Percentiles rank a stretch among this genome's conserved stretches.
These are phyloP conservation scores for Portunus trituberculatus DNA, from an alignment of 1,140 invertebrate species.

Conservation along the genomic window DNA sequence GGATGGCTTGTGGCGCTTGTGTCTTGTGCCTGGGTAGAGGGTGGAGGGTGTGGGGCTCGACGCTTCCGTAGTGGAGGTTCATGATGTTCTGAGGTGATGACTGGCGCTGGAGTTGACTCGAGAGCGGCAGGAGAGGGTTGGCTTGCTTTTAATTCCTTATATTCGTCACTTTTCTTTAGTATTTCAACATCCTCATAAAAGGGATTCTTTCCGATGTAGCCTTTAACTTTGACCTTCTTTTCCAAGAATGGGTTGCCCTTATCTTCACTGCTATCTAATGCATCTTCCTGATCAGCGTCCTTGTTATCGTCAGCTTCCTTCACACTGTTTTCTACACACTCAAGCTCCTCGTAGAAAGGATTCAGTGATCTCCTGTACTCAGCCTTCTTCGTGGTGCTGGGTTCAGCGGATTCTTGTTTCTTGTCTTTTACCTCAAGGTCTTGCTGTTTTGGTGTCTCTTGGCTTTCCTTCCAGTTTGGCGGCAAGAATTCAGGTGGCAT, in stretches of 20 bases:
- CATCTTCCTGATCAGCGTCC: slow-evolving; percentile 30
- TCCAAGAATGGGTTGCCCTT: slow-evolving; percentile 70
- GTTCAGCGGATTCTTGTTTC: neutral
- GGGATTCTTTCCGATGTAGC: slow-evolving; percentile 74
- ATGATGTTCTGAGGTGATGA: slow-evolving; percentile 40
- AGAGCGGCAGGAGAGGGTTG: neutral
- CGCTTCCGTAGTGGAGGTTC: neutral
- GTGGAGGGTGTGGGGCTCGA: slow-evolving; percentile 59
- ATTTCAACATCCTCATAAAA: slow-evolving; percentile 74
- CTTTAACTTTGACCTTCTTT: slow-evolving; percentile 32
- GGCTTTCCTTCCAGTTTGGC: slow-evolving; percentile 37
- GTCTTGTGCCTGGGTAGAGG: slow-evolving; percentile 31
- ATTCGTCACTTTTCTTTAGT: slow-evolving; percentile 39
- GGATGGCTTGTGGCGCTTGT: neutral
- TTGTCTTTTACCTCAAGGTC: neutral
- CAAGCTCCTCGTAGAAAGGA: slow-evolving; percentile 75
- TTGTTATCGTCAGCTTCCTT: slow-evolving; percentile 33
- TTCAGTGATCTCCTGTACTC: slow-evolving; percentile 66
- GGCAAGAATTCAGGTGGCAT: slow-evolving; percentile 74
- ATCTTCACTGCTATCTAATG: neutral
- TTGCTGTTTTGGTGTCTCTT: neutral
- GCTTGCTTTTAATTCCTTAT: neutral
- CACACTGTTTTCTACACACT: slow-evolving; percentile 51
- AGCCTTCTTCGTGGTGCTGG: slow-evolving; percentile 22
- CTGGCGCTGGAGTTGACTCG: slow-evolving; percentile 9